Evolutionary conservation across 1,140 invertebrate genomes (phyloP).

Genomic region (Drosophila simulans): DNA sequence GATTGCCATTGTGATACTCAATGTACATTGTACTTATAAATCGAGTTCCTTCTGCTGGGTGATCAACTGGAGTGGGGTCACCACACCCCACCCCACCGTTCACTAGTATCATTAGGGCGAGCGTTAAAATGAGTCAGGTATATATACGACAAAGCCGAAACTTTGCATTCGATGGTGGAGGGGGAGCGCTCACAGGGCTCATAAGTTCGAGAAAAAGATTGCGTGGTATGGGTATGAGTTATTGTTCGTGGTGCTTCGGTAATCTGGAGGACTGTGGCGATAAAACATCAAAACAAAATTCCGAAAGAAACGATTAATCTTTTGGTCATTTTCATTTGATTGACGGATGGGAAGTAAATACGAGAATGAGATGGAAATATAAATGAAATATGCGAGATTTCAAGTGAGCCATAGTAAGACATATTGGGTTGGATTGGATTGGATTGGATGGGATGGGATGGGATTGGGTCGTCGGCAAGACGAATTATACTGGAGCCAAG

Average conservation of each 20-base stretch:
- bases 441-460: background rate
- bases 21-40: background rate
- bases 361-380: constrained; percentile 56
- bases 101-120: background rate
- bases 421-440: constrained; percentile 27
- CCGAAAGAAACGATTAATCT: constrained; percentile 84
- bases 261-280: constrained; percentile 65
- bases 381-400: constrained; percentile 49
- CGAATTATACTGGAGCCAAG: constrained; percentile 3
- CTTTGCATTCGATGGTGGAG: background rate
- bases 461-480: constrained; percentile 8
- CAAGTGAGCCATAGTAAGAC: constrained; percentile 32
- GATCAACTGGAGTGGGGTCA: background rate
- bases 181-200: background rate
- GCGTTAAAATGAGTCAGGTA: constrained; percentile 1
- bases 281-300: constrained; percentile 84
- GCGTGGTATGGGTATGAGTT: constrained; percentile 31
- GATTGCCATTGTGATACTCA: background rate
- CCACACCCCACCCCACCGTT: background rate
- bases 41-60: background rate
- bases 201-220: background rate
- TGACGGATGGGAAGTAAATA: constrained; percentile 82
- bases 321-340: constrained; percentile 84
- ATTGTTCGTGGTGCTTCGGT: constrained; percentile 42
- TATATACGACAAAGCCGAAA: constrained; percentile 6